These are phyloP conservation scores for Drosophila bipectinata DNA, from an alignment of 1,140 invertebrate species.

Conservation along the genomic window DNA sequence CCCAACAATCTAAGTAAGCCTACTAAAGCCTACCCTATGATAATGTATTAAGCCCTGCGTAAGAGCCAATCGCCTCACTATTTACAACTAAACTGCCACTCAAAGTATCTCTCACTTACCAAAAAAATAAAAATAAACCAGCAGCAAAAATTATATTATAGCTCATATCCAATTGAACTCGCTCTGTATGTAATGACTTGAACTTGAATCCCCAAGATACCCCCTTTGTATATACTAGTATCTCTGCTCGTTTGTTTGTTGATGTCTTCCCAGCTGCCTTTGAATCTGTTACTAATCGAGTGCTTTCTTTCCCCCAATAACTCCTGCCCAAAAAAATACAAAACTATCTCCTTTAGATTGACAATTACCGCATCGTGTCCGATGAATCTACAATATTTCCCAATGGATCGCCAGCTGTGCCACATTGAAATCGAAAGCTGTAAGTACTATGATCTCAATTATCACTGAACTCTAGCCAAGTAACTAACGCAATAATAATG, in stretches of 20 bases:
- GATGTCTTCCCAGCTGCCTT: constrained; percentile 21
- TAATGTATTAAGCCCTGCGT: constrained; percentile 50
- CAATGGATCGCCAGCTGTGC: constrained; percentile 98
- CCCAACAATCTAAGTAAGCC: constrained; percentile 26
- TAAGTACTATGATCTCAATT: constrained; percentile 88
- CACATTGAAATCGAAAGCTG: constrained; percentile 99
- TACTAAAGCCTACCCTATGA: constrained; percentile 30
- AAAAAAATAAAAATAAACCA: constrained; percentile 45
- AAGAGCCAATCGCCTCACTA: constrained; percentile 72
- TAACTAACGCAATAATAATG: constrained; percentile 19
- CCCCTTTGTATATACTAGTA: constrained; percentile 30
- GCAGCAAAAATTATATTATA: constrained; percentile 59
- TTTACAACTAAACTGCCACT: constrained; percentile 70
- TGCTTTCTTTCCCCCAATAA: constrained; percentile 32
- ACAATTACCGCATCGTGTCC: constrained; percentile 99
- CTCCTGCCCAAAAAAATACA: constrained; percentile 13
- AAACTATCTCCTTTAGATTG: constrained; percentile 87
- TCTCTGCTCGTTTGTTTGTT: constrained; percentile 61
- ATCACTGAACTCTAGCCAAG: constrained; percentile 13
- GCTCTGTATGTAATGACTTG: constrained; percentile 70
- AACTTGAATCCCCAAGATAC: constrained; percentile 4
- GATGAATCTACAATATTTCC: constrained; percentile 98
- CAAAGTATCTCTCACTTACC: constrained; percentile 72
- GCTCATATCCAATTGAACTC: constrained; percentile 82
- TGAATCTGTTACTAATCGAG: constrained; percentile 49